phyloP scores from a whole-genome alignment of 2,797 vertebrate species.

The Ciconia nigra region DNA sequence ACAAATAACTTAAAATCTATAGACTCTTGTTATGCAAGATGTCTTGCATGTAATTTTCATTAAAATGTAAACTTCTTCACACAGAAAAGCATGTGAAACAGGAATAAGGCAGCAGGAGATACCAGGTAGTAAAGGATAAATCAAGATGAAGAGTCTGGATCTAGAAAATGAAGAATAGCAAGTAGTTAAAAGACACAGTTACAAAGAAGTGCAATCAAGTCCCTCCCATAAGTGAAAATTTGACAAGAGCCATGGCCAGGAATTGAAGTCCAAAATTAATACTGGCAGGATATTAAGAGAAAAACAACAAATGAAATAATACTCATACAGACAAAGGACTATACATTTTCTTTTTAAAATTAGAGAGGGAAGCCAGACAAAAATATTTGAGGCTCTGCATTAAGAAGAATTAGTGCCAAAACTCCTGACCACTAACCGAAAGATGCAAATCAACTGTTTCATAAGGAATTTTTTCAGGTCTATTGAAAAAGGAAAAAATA shows the following conservation, averaged over 20 bases:
- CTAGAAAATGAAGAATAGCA: background rate
- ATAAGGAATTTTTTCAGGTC: background rate
- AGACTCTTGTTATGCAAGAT: background rate
- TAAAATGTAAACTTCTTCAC: background rate
- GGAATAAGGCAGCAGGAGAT: background rate
- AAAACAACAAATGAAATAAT: background rate
- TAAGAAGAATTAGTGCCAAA: background rate
- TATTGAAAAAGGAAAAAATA: background rate
- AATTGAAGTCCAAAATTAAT: background rate
- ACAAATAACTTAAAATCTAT: background rate
- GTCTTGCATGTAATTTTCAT: background rate
- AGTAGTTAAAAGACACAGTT: background rate
- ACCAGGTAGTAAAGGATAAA: background rate
- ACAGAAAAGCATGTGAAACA: background rate
- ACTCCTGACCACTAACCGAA: background rate
- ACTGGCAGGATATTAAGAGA: accelerated
- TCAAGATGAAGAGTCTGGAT: background rate
- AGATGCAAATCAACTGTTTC: background rate
- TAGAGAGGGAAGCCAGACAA: background rate
- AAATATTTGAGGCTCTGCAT: background rate
- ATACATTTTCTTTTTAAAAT: background rate
- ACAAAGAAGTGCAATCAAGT: background rate
- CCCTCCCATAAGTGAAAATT: accelerated
- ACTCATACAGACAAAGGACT: background rate
- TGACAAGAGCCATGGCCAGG: accelerated